phyloP scores from a whole-genome alignment of 2,888 invertebrate species.

The Fragum fragum region DNA sequence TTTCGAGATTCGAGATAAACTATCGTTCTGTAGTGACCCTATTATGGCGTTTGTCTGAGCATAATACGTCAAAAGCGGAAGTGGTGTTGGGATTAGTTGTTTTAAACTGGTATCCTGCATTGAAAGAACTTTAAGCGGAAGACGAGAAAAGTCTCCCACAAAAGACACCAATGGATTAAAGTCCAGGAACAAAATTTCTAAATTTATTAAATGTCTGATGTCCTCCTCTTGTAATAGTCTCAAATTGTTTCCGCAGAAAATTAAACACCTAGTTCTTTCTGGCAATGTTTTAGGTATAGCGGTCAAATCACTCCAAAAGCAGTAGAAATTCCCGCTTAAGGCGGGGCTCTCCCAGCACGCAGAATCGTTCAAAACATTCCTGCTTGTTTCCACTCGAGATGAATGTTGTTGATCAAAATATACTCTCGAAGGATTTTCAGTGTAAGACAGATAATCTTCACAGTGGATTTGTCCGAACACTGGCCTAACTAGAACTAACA shows the following conservation, averaged over 20 bases:
- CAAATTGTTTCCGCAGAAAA: background rate
- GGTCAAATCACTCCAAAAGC: constrained; percentile 1
- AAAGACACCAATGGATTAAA: background rate
- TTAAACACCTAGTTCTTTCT: background rate
- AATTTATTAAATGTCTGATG: constrained; percentile 9
- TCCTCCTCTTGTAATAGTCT: background rate
- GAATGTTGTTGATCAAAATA: background rate
- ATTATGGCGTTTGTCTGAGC: background rate
- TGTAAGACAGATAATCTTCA: background rate
- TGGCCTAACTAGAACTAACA: background rate
- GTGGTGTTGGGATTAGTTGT: background rate
- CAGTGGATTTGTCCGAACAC: constrained; percentile 2
- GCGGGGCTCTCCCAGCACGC: constrained; percentile 1
- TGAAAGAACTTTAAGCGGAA: constrained; percentile 8
- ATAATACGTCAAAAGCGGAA: constrained; percentile 7
- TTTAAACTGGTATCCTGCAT: constrained; percentile 3
- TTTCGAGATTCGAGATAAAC: background rate
- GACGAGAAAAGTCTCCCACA: background rate
- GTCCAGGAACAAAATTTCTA: background rate
- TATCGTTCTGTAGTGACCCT: background rate
- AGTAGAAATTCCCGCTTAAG: constrained; percentile 4
- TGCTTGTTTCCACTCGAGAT: too few species aligned
- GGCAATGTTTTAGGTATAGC: background rate
- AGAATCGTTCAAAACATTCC: background rate
- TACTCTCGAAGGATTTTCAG: background rate